Percentiles rank a stretch among this genome's conserved stretches.
phyloP scores from a whole-genome alignment of 2,797 vertebrate species.

The Antennarius maculatus region DNA sequence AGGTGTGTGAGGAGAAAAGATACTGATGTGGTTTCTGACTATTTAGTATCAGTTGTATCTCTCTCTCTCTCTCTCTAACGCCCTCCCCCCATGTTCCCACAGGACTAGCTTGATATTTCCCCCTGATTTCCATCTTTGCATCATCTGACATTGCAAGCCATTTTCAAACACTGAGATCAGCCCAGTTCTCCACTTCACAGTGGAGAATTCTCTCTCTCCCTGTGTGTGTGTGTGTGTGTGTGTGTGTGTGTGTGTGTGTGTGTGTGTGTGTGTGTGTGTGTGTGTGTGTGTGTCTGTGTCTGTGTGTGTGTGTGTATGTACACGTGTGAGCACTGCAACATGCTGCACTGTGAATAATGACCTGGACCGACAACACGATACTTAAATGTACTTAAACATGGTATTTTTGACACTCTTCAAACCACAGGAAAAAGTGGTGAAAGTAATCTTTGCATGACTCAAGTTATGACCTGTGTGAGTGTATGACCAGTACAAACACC shows the following conservation, averaged over 20 bases:
- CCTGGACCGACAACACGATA: not conserved
- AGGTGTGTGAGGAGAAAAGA: too few species aligned
- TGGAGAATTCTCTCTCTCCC: not conserved
- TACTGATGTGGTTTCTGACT: too few species aligned
- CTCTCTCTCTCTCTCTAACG: too few species aligned
- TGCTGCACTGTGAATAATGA: conserved; percentile 4
- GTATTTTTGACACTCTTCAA: not conserved
- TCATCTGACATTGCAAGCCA: conserved; percentile 61
- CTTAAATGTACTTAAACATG: too few species aligned
- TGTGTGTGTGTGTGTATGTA: not conserved
- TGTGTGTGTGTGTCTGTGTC: too few species aligned
- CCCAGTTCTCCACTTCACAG: conserved; percentile 38
- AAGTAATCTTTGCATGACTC: not conserved
- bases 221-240: too few species aligned
- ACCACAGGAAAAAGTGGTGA: not conserved
- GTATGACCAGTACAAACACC: not conserved
- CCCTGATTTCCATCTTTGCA: conserved; percentile 67
- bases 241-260: not conserved
- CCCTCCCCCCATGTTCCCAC: conserved; percentile 14
- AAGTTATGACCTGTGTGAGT: conserved; percentile 7
- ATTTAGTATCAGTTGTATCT: too few species aligned
- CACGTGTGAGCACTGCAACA: not conserved
- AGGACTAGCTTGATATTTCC: conserved; percentile 49
- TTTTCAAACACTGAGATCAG: conserved; percentile 49
- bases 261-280: not conserved